Evolutionary conservation across 2,888 invertebrate species (phyloP).

Genomic region (Thymelicus sylvestris): DNA sequence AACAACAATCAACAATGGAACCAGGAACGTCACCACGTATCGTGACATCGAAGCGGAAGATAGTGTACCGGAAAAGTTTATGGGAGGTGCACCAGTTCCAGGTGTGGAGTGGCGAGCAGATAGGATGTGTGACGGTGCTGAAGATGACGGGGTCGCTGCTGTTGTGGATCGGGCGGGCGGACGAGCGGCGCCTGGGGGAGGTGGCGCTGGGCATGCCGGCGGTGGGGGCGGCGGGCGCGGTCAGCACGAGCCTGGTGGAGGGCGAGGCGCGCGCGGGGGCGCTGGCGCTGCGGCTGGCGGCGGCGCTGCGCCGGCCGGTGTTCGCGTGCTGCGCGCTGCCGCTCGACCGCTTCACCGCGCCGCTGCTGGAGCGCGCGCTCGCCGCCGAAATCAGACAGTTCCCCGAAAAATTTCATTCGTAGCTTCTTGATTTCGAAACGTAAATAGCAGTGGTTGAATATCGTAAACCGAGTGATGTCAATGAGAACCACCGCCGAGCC

Average conservation of each 20-base stretch:
- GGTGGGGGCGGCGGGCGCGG: conserved; percentile 27
- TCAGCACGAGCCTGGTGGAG: conserved; percentile 45
- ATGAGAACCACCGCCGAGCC: no score
- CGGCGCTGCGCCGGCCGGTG: conserved; percentile 54
- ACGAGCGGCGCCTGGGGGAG: conserved; percentile 48
- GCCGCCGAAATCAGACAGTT: conserved; percentile 54
- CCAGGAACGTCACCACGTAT: conserved; percentile 47
- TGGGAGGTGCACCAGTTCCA: conserved; percentile 68
- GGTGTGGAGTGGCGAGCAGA: conserved; percentile 60
- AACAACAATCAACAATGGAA: conserved; percentile 41
- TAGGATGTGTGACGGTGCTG: conserved; percentile 58
- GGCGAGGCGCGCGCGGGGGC: conserved; percentile 45
- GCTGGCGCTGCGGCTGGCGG: conserved; percentile 58
- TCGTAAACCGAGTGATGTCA: no score
- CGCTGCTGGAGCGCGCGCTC: conserved; percentile 58
- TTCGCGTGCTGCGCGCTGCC: conserved; percentile 54
- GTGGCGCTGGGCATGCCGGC: conserved; percentile 57
- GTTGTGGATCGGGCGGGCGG: conserved; percentile 61
- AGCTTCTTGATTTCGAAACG: not conserved
- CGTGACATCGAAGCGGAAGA: conserved; percentile 54
- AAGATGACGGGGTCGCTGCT: conserved; percentile 61
- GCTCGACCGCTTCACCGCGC: conserved; percentile 60
- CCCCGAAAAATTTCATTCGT: conserved; percentile 1
- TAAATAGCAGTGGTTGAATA: not conserved
- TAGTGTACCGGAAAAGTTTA: conserved; percentile 57